Evolutionary conservation across 2,113 vertebrate genomes (phyloP), one percentile per base, ranked within the genome.

Genomic region (Rhinogobius similis): DNA sequence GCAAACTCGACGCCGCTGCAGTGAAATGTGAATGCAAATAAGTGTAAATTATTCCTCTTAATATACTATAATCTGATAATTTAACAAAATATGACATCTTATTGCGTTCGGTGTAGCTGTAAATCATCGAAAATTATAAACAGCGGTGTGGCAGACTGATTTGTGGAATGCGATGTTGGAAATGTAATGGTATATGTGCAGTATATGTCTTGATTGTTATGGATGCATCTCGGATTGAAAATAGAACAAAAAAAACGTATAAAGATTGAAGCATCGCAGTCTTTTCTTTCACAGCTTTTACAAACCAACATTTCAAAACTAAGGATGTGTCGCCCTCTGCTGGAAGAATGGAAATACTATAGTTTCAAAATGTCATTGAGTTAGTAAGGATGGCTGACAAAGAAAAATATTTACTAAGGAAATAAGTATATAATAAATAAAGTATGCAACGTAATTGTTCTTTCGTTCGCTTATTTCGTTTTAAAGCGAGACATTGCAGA

Each of bases 321-420:
- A 74, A 82, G 82, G 72, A 78, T 91, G 55, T 89, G 87, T 86
- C 84, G 90, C 93, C 93, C 91, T 90, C 93, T 94, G 66, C 13
- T 62, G 5, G 36, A 11, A 52, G 69, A 27, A 56, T 9, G n/a
- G 44, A 41, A 58, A 18, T 5, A 16, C 14, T 14, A n/a, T n/a
- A 1, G 38, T 32, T 32, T 32, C 29, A 32, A 2, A 23, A 11
- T 21, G 23, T 11, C 10, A 52, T 52, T 4, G 23, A 23, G 11
- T 12, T 2, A 1, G 50, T 11, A 52, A 23, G 12, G 43, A 46
- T 5, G 16, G 4, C 43, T 20, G 43, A 20, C 16, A 46, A 20
- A 20, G 18, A 46, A 46, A 46, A 18, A 20, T 3, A 18, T 20
- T 46, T 1, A 44, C 13, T 18, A 44, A 44, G 43, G 1, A 44